Evolutionary conservation across 1,140 invertebrate species (phyloP).

Genomic region (Gonatopus flavifemur): DNA sequence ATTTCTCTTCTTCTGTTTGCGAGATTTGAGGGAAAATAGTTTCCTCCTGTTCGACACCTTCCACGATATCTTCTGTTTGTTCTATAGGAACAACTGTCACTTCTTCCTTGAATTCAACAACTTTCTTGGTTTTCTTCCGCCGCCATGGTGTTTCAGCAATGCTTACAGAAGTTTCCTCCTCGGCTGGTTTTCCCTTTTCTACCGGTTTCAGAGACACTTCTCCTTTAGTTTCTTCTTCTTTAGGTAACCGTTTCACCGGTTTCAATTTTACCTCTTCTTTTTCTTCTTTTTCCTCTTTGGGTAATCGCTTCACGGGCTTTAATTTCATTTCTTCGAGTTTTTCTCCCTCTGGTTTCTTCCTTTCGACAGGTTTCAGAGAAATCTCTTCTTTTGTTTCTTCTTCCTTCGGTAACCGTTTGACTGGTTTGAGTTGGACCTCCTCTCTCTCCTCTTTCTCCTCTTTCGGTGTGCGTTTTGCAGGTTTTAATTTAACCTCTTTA

Average conservation of each 20-base stretch:
- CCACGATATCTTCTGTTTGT: conserved; percentile 34
- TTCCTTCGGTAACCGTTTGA: conserved; percentile 16
- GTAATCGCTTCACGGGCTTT: conserved; percentile 42
- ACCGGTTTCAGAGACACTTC: conserved; percentile 2
- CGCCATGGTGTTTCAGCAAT: conserved; percentile 24
- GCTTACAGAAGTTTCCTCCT: conserved; percentile 13
- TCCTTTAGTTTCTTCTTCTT: conserved; percentile 38
- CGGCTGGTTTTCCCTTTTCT: too few species aligned
- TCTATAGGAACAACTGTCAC: conserved; percentile 46
- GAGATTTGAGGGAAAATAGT: too few species aligned
- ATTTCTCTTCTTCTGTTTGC: neutral
- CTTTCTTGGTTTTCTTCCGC: conserved; percentile 31
- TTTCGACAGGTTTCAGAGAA: neutral
- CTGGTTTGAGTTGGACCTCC: neutral
- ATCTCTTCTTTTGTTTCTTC: conserved; percentile 26
- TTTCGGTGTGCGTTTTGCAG: conserved; percentile 10
- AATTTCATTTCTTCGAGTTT: conserved; percentile 3
- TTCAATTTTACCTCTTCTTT: conserved; percentile 53
- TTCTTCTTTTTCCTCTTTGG: conserved; percentile 36
- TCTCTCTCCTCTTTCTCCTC: conserved; percentile 18
- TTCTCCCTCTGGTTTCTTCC: neutral
- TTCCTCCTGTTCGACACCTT: conserved; percentile 42
- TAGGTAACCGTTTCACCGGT: conserved; percentile 47
- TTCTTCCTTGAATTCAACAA: conserved; percentile 46
- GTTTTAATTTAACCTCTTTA: conserved; percentile 23